Evolutionary conservation across 2,797 vertebrate genomes (phyloP), one percentile per base, ranked within the genome.

Genomic region (Malacoraja senta): DNA sequence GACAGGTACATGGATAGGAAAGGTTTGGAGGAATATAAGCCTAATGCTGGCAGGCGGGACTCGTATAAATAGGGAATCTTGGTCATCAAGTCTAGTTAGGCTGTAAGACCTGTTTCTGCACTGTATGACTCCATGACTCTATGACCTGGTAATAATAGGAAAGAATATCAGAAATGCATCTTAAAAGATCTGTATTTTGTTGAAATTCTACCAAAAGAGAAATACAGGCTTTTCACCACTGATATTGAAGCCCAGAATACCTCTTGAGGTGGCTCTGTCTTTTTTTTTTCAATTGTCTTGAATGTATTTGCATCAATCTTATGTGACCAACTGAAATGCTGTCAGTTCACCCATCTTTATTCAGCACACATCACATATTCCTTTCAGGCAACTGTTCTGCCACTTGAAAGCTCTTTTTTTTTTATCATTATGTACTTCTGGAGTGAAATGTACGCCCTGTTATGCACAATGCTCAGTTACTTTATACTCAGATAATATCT

Each of bases 331-430:
- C 35, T 76, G 29, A 76, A 92, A 72, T n/a, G 9, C 35, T 53
- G 72, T 92, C 68, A 92, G 12, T 74, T 76, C 71, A 58, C 38
- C 71, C 71, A 92, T 92, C 71, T 92, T n/a, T 76, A 92, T 92
- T 92, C 90, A 53, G 9, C 90, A 24, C 88, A 91, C 68, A 91
- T 2, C 71, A 3, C 38, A n/a, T 76, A 44, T 76, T 92, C 26
- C 12, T 38, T 91, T 91, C 68, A 74, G 68, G 12, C 68, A 72
- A 53, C 68, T 44, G 38, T 92, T 53, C 15, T 92, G 38, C 21
- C 68, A 91, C 24, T 24, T 72, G 90, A 92, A 92, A 53, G 71
- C 1, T 26, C 76, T 44, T 92, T 92, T 61, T 76, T 44, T 92
- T 92, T 61, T 76, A 74, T 76, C 32, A 92, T 92, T 76, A 76